Evolutionary conservation across 2,797 vertebrate species (phyloP), one percentile per base, ranked within the genome.

Genomic region (Sylvilagus floridanus): DNA sequence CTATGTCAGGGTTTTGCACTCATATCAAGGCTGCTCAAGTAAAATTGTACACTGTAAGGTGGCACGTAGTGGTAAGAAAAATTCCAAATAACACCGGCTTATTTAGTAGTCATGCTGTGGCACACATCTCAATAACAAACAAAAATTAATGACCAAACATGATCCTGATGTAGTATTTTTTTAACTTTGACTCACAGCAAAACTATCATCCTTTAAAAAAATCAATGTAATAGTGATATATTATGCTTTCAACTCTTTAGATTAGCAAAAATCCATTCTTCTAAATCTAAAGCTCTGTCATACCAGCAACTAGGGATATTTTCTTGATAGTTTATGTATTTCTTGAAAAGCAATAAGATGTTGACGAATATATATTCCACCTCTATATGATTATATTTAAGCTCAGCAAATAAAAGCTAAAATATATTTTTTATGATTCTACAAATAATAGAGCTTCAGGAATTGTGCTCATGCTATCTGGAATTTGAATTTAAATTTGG

Each of bases 401-500:
- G 28, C 69, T 86, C 22, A 72, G 50, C 32, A 52, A 82, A 17
- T 84, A 65, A 95, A 93, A 73, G n/a, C 13, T n/a, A 57, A 87
- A 87, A 47, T 84, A 32, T 32, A 42, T 57, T 14, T 47, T 87
- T 78, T 84, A 37, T 28, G 88, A n/a, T 57, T 93, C 66, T 94
- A n/a, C 84, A 90, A 6, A 84, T 78, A 72, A 86, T 30, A 72
- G 7, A 83, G 8, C 60, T 62, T 73, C 8, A 47, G 4, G 7
- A 90, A 68, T 88, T 78, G 42, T 92, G n/a, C 78, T 26, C 5
- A 26, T 91, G 57, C 8, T 76, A 16, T 82, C 24, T 82, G 7
- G 21, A 94, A 88, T 32, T 89, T 92, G 89, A 65, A 66, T 90
- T 71, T 93, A 87, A 81, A 94, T 89, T 93, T 92, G n/a, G 17